Conservation (phyloP, 2,888 invertebrate species). For the Trissolcus brochymenae region DNA sequence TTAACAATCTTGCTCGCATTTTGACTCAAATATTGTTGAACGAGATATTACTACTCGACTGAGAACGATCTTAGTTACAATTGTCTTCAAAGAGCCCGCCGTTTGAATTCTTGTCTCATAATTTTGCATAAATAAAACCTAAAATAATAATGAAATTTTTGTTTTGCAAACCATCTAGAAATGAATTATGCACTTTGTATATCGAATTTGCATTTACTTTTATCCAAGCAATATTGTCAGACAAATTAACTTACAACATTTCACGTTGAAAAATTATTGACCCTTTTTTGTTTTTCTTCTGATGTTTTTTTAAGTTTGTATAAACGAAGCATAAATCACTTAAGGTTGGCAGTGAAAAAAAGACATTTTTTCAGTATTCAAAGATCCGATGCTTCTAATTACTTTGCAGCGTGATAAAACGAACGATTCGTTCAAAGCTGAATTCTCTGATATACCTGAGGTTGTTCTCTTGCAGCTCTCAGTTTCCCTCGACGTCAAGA, state of each 20-base stretch:
- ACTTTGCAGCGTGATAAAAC: conserved; percentile 25
- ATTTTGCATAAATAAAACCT: conserved; percentile 17
- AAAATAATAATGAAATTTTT: no score
- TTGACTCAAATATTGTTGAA: conserved; percentile 25
- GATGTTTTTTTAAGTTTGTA: no score
- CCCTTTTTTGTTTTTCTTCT: no score
- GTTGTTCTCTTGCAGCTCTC: no score
- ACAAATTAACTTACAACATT: no score
- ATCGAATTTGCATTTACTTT: no score
- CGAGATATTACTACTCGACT: conserved; percentile 29
- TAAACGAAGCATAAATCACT: background rate
- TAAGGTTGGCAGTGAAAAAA: conserved; percentile 2
- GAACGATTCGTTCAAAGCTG: conserved; percentile 9
- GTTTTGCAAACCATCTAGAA: no score
- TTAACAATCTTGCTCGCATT: conserved; percentile 51
- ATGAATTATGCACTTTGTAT: no score
- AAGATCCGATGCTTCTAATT: conserved; percentile 37
- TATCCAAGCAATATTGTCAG: no score
- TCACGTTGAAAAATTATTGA: no score
- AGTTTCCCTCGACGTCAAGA: conserved; percentile 9
- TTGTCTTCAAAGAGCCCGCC: conserved; percentile 10
- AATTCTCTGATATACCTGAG: conserved; percentile 16
- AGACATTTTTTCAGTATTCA: conserved; percentile 17
- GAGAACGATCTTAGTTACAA: conserved; percentile 25
- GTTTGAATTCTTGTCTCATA: conserved; percentile 28